These are phyloP conservation scores for Erinaceus europaeus DNA, from an alignment of 2,113 vertebrate genomes.

Conservation along the genomic window DNA sequence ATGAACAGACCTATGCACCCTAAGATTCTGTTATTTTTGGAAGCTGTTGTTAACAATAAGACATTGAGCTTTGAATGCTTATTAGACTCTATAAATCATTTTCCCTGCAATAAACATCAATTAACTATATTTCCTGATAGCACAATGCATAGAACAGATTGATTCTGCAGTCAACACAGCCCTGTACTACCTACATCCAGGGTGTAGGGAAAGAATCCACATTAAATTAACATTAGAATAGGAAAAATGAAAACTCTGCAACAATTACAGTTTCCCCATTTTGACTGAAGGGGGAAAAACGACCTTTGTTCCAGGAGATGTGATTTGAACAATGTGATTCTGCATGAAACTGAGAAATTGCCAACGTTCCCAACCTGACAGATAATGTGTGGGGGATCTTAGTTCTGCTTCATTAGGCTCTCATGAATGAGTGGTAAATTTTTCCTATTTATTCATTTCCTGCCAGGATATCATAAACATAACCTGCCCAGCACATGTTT, in stretches of 20 bases:
- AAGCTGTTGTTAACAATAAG: slow-evolving; percentile 52
- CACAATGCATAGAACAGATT: slow-evolving; percentile 76
- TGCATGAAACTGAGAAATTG: slow-evolving; percentile 77
- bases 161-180: slow-evolving; percentile 46
- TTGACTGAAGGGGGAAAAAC: slow-evolving; percentile 69
- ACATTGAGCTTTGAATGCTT: slow-evolving; percentile 27
- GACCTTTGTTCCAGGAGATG: slow-evolving; percentile 70
- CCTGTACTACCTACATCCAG: slow-evolving; percentile 74
- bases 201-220: slow-evolving; percentile 76
- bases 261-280: slow-evolving; percentile 81
- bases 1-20: background rate
- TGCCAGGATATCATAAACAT: slow-evolving; percentile 82
- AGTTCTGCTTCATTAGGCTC: slow-evolving; percentile 84
- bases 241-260: slow-evolving; percentile 81
- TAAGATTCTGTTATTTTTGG: slow-evolving; percentile 58
- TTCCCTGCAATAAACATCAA: slow-evolving; percentile 62
- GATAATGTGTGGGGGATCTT: slow-evolving; percentile 75
- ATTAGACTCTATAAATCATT: slow-evolving; percentile 56
- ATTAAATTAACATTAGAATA: slow-evolving; percentile 86
- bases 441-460: slow-evolving; percentile 79
- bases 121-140: slow-evolving; percentile 63
- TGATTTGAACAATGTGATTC: slow-evolving; percentile 70
- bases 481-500: slow-evolving; percentile 69
- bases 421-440: slow-evolving; percentile 81
- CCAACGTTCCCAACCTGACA: slow-evolving; percentile 71